A percentile compares a stretch with the other conserved stretches of the same genome.
These are phyloP conservation scores for Emydocephalus ijimae DNA, from an alignment of 2,113 vertebrate species.

Conservation along the genomic window DNA sequence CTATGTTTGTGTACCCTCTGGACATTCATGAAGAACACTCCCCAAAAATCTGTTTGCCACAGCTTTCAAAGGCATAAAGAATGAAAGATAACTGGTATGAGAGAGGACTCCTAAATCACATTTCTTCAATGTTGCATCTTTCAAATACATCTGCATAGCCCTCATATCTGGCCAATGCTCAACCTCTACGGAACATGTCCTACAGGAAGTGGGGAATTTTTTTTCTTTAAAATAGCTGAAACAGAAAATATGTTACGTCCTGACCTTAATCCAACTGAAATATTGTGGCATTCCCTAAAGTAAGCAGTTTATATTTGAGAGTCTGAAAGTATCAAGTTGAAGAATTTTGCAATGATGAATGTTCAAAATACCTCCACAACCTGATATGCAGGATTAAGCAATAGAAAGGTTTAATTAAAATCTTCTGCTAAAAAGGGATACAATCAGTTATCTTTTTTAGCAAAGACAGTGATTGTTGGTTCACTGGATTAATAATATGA, in stretches of 20 bases:
- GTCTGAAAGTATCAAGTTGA: neutral
- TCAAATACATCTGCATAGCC: neutral
- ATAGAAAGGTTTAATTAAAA: neutral
- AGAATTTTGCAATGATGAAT: neutral
- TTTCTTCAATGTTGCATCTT: neutral
- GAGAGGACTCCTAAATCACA: neutral
- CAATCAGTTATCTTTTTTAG: neutral
- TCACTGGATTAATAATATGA: neutral
- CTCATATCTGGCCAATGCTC: neutral
- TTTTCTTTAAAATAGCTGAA: neutral
- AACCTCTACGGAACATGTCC: neutral
- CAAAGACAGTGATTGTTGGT: neutral
- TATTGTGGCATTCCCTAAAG: neutral
- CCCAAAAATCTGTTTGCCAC: neutral
- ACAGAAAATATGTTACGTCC: neutral
- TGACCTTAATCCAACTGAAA: neutral
- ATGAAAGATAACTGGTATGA: neutral
- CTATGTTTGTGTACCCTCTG: too few relatives aligned
- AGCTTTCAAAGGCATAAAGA: neutral
- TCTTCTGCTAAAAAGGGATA: neutral
- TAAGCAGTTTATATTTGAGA: neutral
- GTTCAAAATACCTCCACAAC: neutral
- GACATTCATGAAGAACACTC: neutral
- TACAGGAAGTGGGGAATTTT: neutral
- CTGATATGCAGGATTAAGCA: neutral